These are phyloP conservation scores for Sebastes kiyomatsui DNA, from an alignment of 2,797 vertebrate genomes.

Conservation along the genomic window DNA sequence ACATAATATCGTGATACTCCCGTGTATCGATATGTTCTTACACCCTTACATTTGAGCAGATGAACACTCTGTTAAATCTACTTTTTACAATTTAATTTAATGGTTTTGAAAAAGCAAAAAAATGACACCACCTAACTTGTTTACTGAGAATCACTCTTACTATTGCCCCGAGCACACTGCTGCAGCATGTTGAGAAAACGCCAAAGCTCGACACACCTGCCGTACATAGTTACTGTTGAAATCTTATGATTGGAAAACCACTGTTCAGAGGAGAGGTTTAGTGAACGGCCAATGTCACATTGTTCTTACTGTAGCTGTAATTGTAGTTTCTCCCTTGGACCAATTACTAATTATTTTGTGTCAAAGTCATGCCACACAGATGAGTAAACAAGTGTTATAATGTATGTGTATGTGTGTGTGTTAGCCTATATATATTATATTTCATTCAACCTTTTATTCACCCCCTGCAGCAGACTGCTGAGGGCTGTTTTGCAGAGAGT, in stretches of 20 bases:
- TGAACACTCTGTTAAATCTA: no score
- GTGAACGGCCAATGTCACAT: background rate
- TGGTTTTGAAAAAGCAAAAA: background rate
- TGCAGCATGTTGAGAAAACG: background rate
- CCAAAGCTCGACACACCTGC: background rate
- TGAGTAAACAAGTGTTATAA: slow-evolving; percentile 21
- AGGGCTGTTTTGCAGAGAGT: slow-evolving; percentile 11
- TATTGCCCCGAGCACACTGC: background rate
- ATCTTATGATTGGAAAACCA: background rate
- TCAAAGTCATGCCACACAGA: background rate
- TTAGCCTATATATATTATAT: background rate
- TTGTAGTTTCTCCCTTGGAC: background rate
- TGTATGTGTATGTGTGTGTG: background rate
- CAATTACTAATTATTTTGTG: background rate
- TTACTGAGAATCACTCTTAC: background rate
- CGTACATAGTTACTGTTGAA: background rate
- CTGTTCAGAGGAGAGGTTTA: background rate
- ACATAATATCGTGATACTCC: no score
- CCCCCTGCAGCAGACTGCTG: slow-evolving; percentile 8
- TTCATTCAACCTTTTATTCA: slow-evolving; percentile 15
- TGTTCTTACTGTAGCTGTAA: background rate
- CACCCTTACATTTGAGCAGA: no score
- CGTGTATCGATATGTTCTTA: no score
- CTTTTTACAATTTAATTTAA: background rate
- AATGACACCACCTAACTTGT: background rate